Base-by-base conservation (phyloP, 2,113 vertebrate genomes). In the Orycteropus afer region DNA sequence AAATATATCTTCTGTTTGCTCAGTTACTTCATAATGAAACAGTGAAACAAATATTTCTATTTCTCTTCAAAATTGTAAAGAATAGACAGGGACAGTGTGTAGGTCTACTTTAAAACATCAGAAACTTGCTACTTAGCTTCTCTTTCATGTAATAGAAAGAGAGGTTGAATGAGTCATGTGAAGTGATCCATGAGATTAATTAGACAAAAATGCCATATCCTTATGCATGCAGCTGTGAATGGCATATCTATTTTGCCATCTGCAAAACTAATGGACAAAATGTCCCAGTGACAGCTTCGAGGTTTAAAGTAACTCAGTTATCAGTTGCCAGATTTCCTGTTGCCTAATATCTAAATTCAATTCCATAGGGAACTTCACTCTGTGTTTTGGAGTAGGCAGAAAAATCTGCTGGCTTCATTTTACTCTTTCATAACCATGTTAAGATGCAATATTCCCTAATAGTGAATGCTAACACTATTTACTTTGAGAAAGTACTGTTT, bases 121-220 rank as follows among this genome's bases (percentile, higher is more conserved):
- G 81, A 95, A 92, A 77, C 95, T 84, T 95, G 92, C 57, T 96
- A 89, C 95, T 97, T 97, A 97, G 89, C 89, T 96, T 98, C 74
- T 74, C 96, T 98, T 98, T 97, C 96, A 96, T 98, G 93, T 96
- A 96, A 94, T 1, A 95, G 95, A 95, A 95, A 92, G 90, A 97
- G 95, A 97, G 81, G 93, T 92, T 98, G 97, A 97, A 98, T 98
- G 98, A 98, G 95, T 98, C 98, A 98, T 98, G 97, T 97, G 96
- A 98, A 98, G 90, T 32, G 90, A 98, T 96, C 97, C 98, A 96
- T 97, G 97, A 97, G 97, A 98, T 98, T 96, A 98, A 98, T 97
- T 97, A 98, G 97, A 98, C 97, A 97, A 98, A 97, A 96, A 98
- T 98, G 97, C 98, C 98, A 98, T 97, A 97, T 95, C 97, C 97